Conservation (phyloP, 2,113 vertebrate species). For the Mormyrus lacerda region DNA sequence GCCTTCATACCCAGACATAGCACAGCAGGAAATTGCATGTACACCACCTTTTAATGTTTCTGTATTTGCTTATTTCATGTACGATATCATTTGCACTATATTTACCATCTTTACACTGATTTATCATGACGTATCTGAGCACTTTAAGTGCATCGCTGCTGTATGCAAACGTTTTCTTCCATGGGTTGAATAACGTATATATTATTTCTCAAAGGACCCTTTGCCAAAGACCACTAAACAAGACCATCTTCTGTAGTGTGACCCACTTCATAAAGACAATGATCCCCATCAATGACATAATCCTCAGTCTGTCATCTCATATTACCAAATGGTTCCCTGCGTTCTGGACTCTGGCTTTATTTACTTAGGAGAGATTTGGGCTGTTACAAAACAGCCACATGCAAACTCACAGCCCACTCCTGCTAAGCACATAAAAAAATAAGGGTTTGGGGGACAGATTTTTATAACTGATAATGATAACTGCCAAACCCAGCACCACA, state of each 20-base stretch:
- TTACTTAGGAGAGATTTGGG: background rate
- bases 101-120: background rate
- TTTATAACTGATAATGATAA: background rate
- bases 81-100: background rate
- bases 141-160: background rate
- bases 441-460: background rate
- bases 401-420: background rate
- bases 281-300: background rate
- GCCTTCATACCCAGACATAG: background rate
- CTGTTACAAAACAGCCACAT: background rate
- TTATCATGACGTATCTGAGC: background rate
- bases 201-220: background rate
- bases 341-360: background rate
- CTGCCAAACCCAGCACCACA: no score
- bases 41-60: background rate
- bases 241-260: background rate
- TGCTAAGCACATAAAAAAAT: background rate
- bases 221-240: background rate
- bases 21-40: background rate
- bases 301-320: background rate
- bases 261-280: background rate
- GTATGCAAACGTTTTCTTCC: background rate
- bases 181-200: background rate
- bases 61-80: background rate
- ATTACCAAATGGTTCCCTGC: background rate